These are phyloP conservation scores for Varanus komodoensis DNA, from an alignment of 2,113 vertebrate species.

Conservation along the genomic window DNA sequence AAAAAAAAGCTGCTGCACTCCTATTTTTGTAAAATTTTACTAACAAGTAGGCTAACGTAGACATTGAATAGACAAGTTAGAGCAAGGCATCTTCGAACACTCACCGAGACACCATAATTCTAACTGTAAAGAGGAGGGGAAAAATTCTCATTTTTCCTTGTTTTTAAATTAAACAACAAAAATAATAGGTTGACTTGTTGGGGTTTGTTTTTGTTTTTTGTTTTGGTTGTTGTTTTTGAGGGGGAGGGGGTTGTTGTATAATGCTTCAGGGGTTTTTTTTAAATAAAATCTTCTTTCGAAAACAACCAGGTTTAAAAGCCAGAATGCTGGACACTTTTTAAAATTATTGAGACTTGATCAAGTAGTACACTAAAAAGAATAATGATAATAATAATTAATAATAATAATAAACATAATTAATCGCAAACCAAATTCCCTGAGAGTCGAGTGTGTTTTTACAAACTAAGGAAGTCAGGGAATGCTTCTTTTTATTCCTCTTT, in stretches of 20 bases:
- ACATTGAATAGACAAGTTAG: constrained; percentile 79
- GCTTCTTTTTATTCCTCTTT: constrained; percentile 82
- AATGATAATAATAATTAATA: constrained; percentile 68
- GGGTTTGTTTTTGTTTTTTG: constrained; percentile 59
- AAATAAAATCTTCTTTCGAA: constrained; percentile 77
- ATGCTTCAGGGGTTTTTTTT: constrained; percentile 48
- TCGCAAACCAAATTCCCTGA: constrained; percentile 83
- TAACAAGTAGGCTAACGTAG: constrained; percentile 85
- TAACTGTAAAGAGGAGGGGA: constrained; percentile 62
- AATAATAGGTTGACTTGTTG: constrained; percentile 46
- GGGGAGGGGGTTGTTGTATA: constrained; percentile 60
- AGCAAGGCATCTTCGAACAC: constrained; percentile 78
- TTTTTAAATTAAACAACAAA: constrained; percentile 53
- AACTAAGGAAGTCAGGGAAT: constrained; percentile 76
- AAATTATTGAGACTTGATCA: constrained; percentile 84
- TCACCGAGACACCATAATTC: constrained; percentile 72
- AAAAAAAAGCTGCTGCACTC: constrained; percentile 86
- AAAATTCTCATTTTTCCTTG: constrained; percentile 66
- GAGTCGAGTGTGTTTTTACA: constrained; percentile 75
- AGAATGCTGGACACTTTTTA: constrained; percentile 94
- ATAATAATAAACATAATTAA: constrained; percentile 63
- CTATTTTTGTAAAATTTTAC: constrained; percentile 88
- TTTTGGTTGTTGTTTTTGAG: neutral
- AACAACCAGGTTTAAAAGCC: constrained; percentile 89
- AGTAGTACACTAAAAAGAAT: constrained; percentile 81